These are phyloP conservation scores for Thecocarcelia acutangulata DNA, from an alignment of 2,888 invertebrate species.

Conservation along the genomic window DNA sequence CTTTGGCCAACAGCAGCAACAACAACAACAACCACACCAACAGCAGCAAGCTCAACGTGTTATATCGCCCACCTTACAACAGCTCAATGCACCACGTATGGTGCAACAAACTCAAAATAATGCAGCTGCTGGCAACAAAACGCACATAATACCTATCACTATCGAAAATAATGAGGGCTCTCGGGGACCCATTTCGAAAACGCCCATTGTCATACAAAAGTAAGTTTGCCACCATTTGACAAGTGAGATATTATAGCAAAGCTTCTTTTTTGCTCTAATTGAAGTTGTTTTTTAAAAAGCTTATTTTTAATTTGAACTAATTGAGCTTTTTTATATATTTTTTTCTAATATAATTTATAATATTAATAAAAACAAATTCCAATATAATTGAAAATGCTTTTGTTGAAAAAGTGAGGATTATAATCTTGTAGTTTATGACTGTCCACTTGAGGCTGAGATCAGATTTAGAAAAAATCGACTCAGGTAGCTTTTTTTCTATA, in stretches of 20 bases:
- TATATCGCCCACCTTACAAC: slow-evolving; percentile 74
- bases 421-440: slow-evolving; percentile 80
- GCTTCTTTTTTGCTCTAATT: slow-evolving; percentile 22
- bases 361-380: slow-evolving; percentile 27
- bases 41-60: slow-evolving; percentile 80
- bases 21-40: slow-evolving; percentile 42
- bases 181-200: slow-evolving; percentile 79
- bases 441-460: slow-evolving; percentile 81
- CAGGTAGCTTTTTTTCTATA: slow-evolving; percentile 76
- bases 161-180: slow-evolving; percentile 81
- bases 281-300: slow-evolving; percentile 37
- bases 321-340: slow-evolving; percentile 41
- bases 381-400: slow-evolving; percentile 49
- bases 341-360: slow-evolving; percentile 35
- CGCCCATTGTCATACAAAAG: slow-evolving; percentile 81
- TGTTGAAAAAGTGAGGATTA: slow-evolving; percentile 77
- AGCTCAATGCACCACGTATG: slow-evolving; percentile 71
- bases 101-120: slow-evolving; percentile 72
- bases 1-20: slow-evolving; percentile 71
- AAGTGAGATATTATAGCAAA: slow-evolving; percentile 40
- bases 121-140: slow-evolving; percentile 52
- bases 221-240: slow-evolving; percentile 73
- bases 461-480: slow-evolving; percentile 80
- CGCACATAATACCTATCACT: slow-evolving; percentile 85
- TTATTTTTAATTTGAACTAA: slow-evolving; percentile 58